Base-by-base conservation (phyloP, 2,888 invertebrate species). In the Yponomeuta plumbellus region DNA sequence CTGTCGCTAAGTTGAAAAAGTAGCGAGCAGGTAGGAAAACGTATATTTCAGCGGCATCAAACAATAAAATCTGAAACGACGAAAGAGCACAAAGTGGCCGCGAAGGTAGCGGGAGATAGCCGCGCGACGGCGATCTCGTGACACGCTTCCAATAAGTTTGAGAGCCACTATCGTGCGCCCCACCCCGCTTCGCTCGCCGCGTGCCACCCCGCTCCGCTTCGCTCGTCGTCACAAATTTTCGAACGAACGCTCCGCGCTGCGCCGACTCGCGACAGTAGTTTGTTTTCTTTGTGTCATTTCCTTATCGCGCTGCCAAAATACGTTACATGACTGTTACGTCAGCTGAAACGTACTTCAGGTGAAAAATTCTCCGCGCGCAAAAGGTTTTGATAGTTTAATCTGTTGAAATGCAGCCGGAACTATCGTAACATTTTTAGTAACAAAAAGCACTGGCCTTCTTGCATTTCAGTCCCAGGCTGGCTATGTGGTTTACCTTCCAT, bases 221-320 rank as follows among this genome's bases (percentile, higher is more conserved):
- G 34, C 56, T 34, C 64, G 13, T 10, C 68, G 64, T 83, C 83
- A 83, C 87, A 87, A 87, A 88, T 88, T 86, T 85, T 88, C 87
- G 81, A 78, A 83, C 82, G 80, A 76, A 79, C 75, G 34, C 57
- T 5, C 34, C 4, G 62, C 13, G 20, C 62, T n/a, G 61, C 62
- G 34, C 40, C 84, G 34, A 34, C 34, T 34, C 34, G 34, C 83
- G 83, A 85, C 87, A 83, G 84, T 86, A 88, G 86, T 90, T 89
- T 89, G 86, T 91, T 91, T 90, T 89, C 89, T 89, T 88, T 85
- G 86, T 88, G 87, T 87, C 88, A 88, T 91, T 91, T 91, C 87
- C 91, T 92, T 91, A 91, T 92, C 91, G 86, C 80, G 79, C 82
- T 90, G 90, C 91, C 89, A 91, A 91, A 91, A 92, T 89, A 88